Percentiles rank a stretch among this genome's conserved stretches.
Evolutionary conservation across 2,888 invertebrate species (phyloP).

Genomic region (Watsonalla binaria): DNA sequence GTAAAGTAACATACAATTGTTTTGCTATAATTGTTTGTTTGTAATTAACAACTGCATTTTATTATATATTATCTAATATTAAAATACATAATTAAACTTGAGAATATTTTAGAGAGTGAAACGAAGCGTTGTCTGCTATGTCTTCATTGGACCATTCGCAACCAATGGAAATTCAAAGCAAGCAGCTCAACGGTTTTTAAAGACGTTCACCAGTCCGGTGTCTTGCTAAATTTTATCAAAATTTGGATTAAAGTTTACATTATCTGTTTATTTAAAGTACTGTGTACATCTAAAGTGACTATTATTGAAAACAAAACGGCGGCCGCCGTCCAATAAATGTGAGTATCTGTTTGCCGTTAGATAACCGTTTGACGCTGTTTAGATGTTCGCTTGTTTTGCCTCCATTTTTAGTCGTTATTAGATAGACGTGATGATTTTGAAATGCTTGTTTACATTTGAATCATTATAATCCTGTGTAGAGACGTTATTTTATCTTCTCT

Average conservation of each 20-base stretch:
- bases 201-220: conserved; percentile 62
- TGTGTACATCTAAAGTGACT: conserved; percentile 40
- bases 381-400: conserved; percentile 74
- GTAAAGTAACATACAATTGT: no score
- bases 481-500: conserved; percentile 7
- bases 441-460: conserved; percentile 42
- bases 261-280: conserved; percentile 31
- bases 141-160: conserved; percentile 39
- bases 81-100: not conserved
- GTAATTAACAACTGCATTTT: no score
- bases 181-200: conserved; percentile 68
- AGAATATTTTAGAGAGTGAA: conserved; percentile 13
- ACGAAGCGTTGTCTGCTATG: conserved; percentile 32
- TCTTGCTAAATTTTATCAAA: conserved; percentile 52
- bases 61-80: no score
- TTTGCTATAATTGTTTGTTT: no score
- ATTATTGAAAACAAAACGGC: conserved; percentile 51
- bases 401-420: conserved; percentile 67
- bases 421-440: conserved; percentile 40
- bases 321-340: conserved; percentile 48
- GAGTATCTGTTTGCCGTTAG: conserved; percentile 44
- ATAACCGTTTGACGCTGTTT: conserved; percentile 47
- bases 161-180: conserved; percentile 54
- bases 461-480: conserved; percentile 13
- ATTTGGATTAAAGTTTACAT: conserved; percentile 46